phyloP scores from a whole-genome alignment of 2,888 invertebrate species.

The Drosophila heteroneura region DNA sequence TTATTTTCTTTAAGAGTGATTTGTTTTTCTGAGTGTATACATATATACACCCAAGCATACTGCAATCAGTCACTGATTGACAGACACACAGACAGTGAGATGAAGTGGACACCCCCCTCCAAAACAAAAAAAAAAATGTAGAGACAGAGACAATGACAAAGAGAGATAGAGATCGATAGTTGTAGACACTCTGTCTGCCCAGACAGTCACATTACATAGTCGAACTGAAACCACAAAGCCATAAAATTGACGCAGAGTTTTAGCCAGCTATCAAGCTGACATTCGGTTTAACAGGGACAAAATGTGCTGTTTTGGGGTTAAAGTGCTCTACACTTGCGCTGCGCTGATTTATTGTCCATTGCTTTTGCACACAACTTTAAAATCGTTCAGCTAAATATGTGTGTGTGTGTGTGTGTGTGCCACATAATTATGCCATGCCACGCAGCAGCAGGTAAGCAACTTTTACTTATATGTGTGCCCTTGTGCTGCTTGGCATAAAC shows the following conservation, averaged over 20 bases:
- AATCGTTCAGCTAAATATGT: constrained; percentile 33
- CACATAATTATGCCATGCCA: constrained; percentile 24
- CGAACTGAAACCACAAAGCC: constrained; percentile 45
- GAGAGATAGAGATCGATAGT: neutral
- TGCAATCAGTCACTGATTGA: constrained; percentile 57
- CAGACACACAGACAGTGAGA: constrained; percentile 14
- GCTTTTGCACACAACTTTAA: constrained; percentile 34
- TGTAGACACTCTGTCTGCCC: constrained; percentile 25
- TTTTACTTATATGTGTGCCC: constrained; percentile 36
- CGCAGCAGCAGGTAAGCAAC: constrained; percentile 51
- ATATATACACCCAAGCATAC: constrained; percentile 15
- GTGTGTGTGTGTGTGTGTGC: constrained; percentile 25
- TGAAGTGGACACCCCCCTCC: neutral
- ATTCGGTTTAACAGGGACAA: constrained; percentile 4
- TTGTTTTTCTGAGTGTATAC: neutral
- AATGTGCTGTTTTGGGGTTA: neutral
- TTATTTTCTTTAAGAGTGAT: neutral
- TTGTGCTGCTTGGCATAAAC: constrained; percentile 60
- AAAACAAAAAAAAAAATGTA: neutral
- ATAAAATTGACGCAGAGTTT: constrained; percentile 49
- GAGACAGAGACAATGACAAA: constrained; percentile 3
- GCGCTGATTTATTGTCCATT: constrained; percentile 48
- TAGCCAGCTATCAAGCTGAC: constrained; percentile 10
- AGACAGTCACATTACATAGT: constrained; percentile 2
- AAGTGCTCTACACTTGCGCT: constrained; percentile 14